A percentile compares a stretch with the other conserved stretches of the same genome.
Conservation (phyloP, 2,888 invertebrate genomes). For the Cantharis flavilabris region DNA sequence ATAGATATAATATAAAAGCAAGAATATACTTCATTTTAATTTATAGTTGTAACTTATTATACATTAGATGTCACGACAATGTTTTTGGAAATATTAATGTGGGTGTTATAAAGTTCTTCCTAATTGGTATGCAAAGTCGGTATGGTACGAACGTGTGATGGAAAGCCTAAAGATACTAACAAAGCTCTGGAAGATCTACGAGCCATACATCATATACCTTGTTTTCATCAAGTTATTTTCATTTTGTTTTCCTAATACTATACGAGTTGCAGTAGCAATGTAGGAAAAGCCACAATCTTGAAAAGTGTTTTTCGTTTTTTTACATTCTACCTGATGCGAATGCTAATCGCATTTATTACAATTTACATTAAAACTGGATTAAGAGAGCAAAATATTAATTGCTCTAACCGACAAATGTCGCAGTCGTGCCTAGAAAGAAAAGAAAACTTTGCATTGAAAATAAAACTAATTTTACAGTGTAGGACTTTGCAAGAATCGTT, state of each 20-base stretch:
- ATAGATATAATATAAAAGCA: neutral
- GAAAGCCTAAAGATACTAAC: constrained; percentile 15
- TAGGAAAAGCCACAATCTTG: neutral
- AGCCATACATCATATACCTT: neutral
- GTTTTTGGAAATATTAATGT: neutral
- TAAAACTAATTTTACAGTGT: neutral
- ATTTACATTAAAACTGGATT: neutral
- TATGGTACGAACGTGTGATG: constrained; percentile 3
- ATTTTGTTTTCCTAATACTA: neutral
- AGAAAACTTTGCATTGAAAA: neutral
- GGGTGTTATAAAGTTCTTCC: neutral
- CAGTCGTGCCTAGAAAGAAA: neutral
- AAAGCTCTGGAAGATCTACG: neutral
- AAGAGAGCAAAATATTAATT: neutral
- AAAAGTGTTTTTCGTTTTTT: neutral
- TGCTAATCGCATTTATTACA: neutral
- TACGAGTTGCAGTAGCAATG: neutral
- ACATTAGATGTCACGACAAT: neutral
- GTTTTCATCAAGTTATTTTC: neutral
- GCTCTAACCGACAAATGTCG: neutral
- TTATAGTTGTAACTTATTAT: neutral
- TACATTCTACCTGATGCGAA: neutral
- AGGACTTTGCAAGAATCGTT: neutral
- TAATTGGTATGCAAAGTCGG: constrained; percentile 23
- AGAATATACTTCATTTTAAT: neutral